Percentiles rank a stretch among this genome's conserved stretches.
These are phyloP conservation scores for Aethes cnicana DNA, from an alignment of 2,888 invertebrate genomes.

Conservation along the genomic window DNA sequence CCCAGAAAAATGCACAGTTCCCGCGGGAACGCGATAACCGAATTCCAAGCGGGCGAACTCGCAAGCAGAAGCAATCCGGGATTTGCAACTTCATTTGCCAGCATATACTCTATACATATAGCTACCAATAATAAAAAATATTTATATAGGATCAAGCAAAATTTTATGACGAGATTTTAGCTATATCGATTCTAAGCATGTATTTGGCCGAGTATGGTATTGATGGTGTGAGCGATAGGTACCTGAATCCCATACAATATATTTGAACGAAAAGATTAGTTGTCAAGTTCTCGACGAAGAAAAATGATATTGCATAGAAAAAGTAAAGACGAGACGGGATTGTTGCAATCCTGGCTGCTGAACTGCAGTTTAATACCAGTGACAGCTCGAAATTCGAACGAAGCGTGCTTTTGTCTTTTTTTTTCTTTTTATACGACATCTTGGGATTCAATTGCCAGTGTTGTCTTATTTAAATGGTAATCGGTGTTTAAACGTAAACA, in stretches of 20 bases:
- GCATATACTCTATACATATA: too few relatives aligned
- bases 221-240: too few relatives aligned
- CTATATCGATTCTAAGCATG: too few relatives aligned
- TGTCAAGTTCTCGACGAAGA: neutral
- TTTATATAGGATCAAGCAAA: too few relatives aligned
- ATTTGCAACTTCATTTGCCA: too few relatives aligned
- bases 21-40: too few relatives aligned
- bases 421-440: neutral
- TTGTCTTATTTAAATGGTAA: neutral
- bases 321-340: neutral
- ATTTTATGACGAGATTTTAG: too few relatives aligned
- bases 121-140: too few relatives aligned
- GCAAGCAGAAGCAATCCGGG: too few relatives aligned
- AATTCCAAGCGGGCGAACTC: too few relatives aligned
- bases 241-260: neutral
- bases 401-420: neutral
- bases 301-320: slow-evolving; percentile 1
- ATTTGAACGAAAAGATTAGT: neutral
- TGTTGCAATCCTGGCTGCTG: neutral
- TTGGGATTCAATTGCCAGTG: neutral
- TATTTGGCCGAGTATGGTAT: too few relatives aligned
- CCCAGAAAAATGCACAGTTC: too few relatives aligned
- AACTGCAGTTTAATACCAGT: slow-evolving; percentile 1
- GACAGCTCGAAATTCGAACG: neutral
- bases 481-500: slow-evolving; percentile 1